Evolutionary conservation across 1,140 invertebrate genomes (phyloP), one percentile per base, ranked within the genome.

Genomic region (Calliphora vicina): DNA sequence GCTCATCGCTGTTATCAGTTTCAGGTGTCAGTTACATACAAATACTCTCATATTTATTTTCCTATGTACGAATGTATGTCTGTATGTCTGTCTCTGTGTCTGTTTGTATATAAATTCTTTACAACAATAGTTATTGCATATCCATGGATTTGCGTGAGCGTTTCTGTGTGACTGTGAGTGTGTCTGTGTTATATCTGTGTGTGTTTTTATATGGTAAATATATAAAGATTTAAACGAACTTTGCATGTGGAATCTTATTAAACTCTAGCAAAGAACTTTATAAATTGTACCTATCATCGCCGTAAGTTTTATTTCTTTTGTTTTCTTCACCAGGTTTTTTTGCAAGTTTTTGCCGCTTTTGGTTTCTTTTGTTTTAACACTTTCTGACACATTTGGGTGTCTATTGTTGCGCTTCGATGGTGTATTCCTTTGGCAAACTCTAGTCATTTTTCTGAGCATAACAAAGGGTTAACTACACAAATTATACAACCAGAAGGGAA

Each of bases 241-340:
- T 78, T 78, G 74, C 74, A 78, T 78, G 35, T 43, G 42, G 35
- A 78, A 43, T 78, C 74, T 78, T 78, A 78, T 78, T 45, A 78
- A 78, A 78, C 74, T 23, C 35, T 20, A 45, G 73, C 35, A 20
- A 42, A 20, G 17, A 78, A 78, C 35, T 78, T 78, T 78, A 78
- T 78, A 78, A 78, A 78, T 78, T 78, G 35, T 78, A 78, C 74
- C 74, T 43, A 78, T 78, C 74, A 78, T 78, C 74, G 74, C 74
- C 61, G 4, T 67, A 67, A 67, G 61, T 67, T 67, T 67, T 67
- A 23, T 67, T 67, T 25, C 61, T 67, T 67, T 67, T 67, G 61
- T 67, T 67, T 67, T 57, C 50, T n/a, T n/a, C n/a, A n/a, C 15
- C 50, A 57, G 15, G 15, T 57, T 57, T 67, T 67, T 25, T 67